Base-by-base conservation (phyloP, 2,113 vertebrate genomes). In the Trematocara unimaculatum region DNA sequence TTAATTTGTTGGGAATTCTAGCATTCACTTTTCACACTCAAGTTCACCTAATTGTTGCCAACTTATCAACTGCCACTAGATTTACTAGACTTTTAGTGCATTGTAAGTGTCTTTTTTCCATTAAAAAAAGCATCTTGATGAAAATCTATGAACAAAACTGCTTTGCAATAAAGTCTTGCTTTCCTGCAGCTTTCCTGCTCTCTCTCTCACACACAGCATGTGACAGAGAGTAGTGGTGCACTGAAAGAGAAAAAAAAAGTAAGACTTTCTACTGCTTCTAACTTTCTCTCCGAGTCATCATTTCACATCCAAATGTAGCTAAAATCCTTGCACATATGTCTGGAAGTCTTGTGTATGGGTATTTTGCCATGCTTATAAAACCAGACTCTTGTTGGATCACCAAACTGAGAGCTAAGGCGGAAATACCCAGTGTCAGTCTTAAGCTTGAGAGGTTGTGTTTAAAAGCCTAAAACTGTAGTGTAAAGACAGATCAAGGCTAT, bases 401-500 rank as follows among this genome's bases (percentile, higher is more conserved):
- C 20, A 49, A 49, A 77, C 23, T 23, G 26, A 31, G 72, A 49
- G 26, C 72, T 77, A 77, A 33, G 17, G 72, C 4, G 1, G 72
- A 77, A 77, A 77, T 49, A 51, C 26, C 17, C 45, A 33, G 17
- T 72, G 67, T 77, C 26, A 77, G 45, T 49, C 26, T 77, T 51
- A 77, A 77, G 72, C 83, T 17, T 85, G 33, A 42, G 11, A 20
- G 45, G 72, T 17, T 5, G 2, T 9, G 72, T 85, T 84, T 51
- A 85, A 26, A 80, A 82, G 84, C 64, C 31, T 38, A 10, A 35
- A 87, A 33, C 53, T 58, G 42, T 13, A 64, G 49, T 49, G 56
- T 84, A 47, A 87, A 84, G 64, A 82, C 49, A 86, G 80, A 94
- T 89, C 64, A 90, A 89, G 40, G 64, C 82, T 91, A 85, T 88